Conservation (phyloP, 64 coral and sea anemone species). For the Catalaphyllia jardinei region DNA sequence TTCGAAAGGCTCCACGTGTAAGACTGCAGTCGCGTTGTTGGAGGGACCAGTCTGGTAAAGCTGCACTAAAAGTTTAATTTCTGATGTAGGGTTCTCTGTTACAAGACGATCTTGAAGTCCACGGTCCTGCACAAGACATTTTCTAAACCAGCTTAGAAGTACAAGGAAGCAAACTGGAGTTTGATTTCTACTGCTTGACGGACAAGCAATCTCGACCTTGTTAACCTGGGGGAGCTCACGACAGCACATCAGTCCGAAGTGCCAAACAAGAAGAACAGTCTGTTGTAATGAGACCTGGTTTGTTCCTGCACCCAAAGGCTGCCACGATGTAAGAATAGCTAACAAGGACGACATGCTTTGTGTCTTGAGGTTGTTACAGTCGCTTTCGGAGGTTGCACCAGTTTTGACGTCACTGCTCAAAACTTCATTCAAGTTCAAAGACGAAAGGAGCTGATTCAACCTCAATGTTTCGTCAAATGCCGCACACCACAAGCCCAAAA, state of each 20-base stretch:
- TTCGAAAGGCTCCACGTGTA: neutral
- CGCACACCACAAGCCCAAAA: conserved; percentile 22
- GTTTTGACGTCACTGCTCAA: neutral
- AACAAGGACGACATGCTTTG: conserved; percentile 15
- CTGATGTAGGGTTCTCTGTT: neutral
- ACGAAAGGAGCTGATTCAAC: neutral
- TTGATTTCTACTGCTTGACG: neutral
- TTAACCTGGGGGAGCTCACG: too few species aligned
- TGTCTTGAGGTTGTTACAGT: neutral
- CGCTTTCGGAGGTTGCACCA: neutral
- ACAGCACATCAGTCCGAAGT: neutral
- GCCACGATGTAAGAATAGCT: neutral
- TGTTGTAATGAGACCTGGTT: neutral
- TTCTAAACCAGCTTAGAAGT: conserved; percentile 39
- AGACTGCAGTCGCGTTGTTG: too few species aligned
- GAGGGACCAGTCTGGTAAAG: neutral
- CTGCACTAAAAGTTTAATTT: conserved; percentile 6
- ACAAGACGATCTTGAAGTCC: conserved; percentile 8
- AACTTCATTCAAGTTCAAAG: neutral
- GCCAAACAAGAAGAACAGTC: conserved; percentile 20
- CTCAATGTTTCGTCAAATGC: neutral
- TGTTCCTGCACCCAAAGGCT: neutral
- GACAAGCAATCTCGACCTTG: too few species aligned
- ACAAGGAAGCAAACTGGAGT: neutral
- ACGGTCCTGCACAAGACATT: neutral